Evolutionary conservation across 2,797 vertebrate species (phyloP), one percentile per base, ranked within the genome.

Genomic region (Sebastiscus tertius): DNA sequence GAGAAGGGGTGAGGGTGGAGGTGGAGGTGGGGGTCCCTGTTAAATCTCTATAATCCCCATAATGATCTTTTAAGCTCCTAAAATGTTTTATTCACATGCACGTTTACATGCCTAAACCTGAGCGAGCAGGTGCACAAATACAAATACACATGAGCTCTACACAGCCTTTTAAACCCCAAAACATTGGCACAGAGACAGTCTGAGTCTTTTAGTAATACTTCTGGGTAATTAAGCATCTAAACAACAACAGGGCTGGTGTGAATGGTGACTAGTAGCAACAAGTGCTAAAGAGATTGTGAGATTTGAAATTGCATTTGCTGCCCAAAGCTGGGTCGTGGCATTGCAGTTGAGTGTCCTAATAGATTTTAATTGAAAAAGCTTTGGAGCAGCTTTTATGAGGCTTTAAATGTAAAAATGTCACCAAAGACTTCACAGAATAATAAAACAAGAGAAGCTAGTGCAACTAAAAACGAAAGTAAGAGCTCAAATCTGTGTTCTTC

Each of bases 31-130:
- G 81, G 83, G 88, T 64, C 69, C 74, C 9, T 68, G 62, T 88
- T 89, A 92, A 91, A 86, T 65, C 84, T 83, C 65, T 29, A 34
- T 92, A 94, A 94, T 91, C 90, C 75, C 56, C 34, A 20, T 83
- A 93, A 92, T 83, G 76, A 93, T 88, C 79, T 79, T 79, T 77
- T 90, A 87, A 90, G 86, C 77, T 68, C 31, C 55, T 69, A 75
- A 88, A 91, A 80, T 75, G 66, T 79, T 88, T 83, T 27, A 82
- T 73, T 89, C 82, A 83, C 79, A 70, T 5, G 39, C 76, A 79
- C 36, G 56, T 52, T 62, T 76, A 63, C 60, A 33, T 58, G 49
- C 11, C 27, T 59, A 70, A 77, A 87, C 20, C 70, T 20, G 49
- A 79, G 62, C 6, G 1, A 61, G 55, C 60, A 79, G 54, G 27